These are phyloP conservation scores for Mixornis gularis DNA, from an alignment of 2,113 vertebrate genomes.

Conservation along the genomic window DNA sequence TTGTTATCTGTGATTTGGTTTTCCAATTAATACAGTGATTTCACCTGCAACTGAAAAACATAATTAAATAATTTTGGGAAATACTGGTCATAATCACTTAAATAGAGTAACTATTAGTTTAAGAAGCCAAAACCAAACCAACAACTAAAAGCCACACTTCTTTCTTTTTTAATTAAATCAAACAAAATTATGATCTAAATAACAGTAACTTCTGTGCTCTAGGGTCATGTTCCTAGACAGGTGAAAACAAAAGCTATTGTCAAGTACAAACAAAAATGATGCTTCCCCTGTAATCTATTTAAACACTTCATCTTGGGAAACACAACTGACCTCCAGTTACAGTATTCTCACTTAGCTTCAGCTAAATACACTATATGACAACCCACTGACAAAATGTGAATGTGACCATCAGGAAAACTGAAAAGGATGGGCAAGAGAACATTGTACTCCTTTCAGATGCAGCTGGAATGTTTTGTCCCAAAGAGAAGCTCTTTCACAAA, in stretches of 20 bases:
- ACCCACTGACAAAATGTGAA: neutral
- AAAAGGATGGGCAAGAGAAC: neutral
- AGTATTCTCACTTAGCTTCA: neutral
- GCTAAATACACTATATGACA: neutral
- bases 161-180: neutral
- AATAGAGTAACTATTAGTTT: neutral
- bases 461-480: neutral
- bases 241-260: neutral
- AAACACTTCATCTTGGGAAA: neutral
- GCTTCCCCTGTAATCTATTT: neutral
- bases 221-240: neutral
- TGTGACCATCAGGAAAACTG: neutral
- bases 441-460: neutral
- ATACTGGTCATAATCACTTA: neutral
- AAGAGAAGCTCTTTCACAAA: neutral
- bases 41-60: neutral
- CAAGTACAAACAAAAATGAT: neutral
- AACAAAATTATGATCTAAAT: neutral
- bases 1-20: neutral
- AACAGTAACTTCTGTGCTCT: neutral
- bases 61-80: neutral
- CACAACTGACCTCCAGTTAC: neutral
- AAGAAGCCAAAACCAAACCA: neutral
- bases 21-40: neutral
- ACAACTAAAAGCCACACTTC: neutral